Percentiles rank a stretch among this genome's conserved stretches.
These are phyloP conservation scores for Fundulus diaphanus DNA, from an alignment of 2,797 vertebrate genomes.

Conservation along the genomic window DNA sequence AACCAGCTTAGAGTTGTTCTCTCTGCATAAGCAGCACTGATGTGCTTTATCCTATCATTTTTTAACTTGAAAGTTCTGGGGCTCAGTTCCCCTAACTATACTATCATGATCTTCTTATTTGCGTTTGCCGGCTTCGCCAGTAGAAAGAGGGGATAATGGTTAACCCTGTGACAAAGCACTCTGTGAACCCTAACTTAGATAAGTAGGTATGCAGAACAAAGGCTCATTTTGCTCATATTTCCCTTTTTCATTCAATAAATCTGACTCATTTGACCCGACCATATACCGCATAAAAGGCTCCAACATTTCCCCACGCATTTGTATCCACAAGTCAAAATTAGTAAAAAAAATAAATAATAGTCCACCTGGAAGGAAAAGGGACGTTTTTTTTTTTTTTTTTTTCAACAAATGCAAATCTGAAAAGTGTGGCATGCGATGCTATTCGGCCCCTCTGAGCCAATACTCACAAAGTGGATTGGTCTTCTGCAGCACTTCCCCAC, in stretches of 20 bases:
- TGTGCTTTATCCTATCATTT: slow-evolving; percentile 50
- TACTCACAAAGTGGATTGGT: too few relatives aligned
- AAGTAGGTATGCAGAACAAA: slow-evolving; percentile 12
- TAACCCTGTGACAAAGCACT: slow-evolving; percentile 38
- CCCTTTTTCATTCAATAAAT: not conserved
- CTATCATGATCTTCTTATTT: slow-evolving; percentile 62
- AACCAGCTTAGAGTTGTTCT: slow-evolving; percentile 8
- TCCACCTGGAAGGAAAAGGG: not conserved
- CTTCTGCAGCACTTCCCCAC: too few relatives aligned
- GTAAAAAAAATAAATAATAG: too few relatives aligned
- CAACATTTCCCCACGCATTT: not conserved
- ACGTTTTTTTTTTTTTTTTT: not conserved
- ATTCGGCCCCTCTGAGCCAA: not conserved
- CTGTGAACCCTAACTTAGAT: slow-evolving; percentile 19
- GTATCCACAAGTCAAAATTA: too few relatives aligned
- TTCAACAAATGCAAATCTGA: not conserved
- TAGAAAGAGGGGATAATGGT: slow-evolving; percentile 39
- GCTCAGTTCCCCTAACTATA: slow-evolving; percentile 59
- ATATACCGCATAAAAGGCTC: not conserved
- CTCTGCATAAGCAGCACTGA: slow-evolving; percentile 36
- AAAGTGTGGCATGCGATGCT: not conserved
- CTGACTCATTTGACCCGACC: not conserved
- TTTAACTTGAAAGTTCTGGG: slow-evolving; percentile 71
- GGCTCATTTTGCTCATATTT: not conserved
- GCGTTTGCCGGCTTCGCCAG: slow-evolving; percentile 54